Evolutionary conservation across 64 coral and sea anemone genomes (phyloP), one percentile per base, ranked within the genome.

Genomic region (Montipora sp.): DNA sequence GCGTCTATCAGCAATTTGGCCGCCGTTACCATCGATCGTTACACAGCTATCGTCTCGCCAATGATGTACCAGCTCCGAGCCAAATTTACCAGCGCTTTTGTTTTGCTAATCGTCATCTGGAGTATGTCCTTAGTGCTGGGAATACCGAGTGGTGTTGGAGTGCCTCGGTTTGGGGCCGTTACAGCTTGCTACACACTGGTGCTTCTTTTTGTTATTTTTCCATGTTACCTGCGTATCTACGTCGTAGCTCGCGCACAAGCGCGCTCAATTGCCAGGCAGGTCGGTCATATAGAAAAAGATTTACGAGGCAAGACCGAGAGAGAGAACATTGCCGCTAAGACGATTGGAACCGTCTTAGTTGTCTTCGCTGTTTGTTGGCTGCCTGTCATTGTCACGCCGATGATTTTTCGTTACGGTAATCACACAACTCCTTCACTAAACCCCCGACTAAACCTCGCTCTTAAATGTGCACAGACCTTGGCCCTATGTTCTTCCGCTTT

Each of bases 21-120:
- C 44, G 94, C 88, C 16, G 92, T 99, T 10, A 99, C 98, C 8
- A 47, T 99, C 15, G 98, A 99, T 61, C 98, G 98, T n/a, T 99
- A 92, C 84, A 53, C 94, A 12, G 92, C 94, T 19, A 99, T 99
- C 77, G 91, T 90, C 9, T 85, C 48, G 75, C 98, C 98, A 3
- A 89, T 99, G 11, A 77, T 69, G 74, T 99, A 99, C 80, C 60
- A 85, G 7, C 89, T 65, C 3, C 83, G 76, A 65, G 79, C 94
- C 1, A 99, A 73, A 5, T 80, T 79, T 11, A 90, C 77, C 15
- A 48, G 84, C 45, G 89, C 89, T 7, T 77, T 44, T 8, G 18
- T 90, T 12, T 49, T 96, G 5, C 67, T 99, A 5, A 15, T 75
- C 18, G 3, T 96, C n/a, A 75, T 99, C 5, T 99, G 98, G 98